Conservation (phyloP, 2,888 invertebrate genomes). For the Galerucella nymphaeae region DNA sequence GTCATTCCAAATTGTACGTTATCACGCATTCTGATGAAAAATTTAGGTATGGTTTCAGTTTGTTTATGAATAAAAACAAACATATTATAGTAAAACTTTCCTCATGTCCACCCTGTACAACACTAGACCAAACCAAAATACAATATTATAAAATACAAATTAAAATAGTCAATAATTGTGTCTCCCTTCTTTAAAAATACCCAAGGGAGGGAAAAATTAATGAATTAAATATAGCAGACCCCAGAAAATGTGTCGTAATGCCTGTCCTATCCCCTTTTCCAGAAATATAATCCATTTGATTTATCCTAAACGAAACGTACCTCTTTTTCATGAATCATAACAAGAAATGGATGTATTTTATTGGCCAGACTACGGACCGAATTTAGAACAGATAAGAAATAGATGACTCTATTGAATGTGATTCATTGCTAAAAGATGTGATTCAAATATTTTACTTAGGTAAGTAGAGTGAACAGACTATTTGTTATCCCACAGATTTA, state of each 20-base stretch:
- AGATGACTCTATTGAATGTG: background rate
- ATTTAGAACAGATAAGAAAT: background rate
- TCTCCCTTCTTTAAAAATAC: too few species aligned
- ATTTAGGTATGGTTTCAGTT: background rate
- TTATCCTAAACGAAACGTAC: background rate
- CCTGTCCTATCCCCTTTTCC: background rate
- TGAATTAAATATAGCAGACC: background rate
- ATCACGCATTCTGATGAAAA: constrained; percentile 4
- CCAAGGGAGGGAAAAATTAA: background rate
- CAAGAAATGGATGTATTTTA: background rate
- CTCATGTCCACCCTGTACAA: too few species aligned
- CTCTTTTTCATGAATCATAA: background rate
- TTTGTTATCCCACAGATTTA: too few species aligned
- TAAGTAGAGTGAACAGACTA: too few species aligned
- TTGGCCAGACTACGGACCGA: background rate
- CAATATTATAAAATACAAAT: too few species aligned
- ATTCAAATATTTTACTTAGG: too few species aligned
- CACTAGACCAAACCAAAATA: too few species aligned
- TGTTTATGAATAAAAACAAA: too few species aligned
- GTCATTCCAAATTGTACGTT: background rate
- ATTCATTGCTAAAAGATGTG: background rate
- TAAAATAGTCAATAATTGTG: too few species aligned
- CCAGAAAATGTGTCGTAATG: background rate
- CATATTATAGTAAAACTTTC: too few species aligned
- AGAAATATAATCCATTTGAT: background rate